A percentile compares a stretch with the other conserved stretches of the same genome.
phyloP scores from a whole-genome alignment of 2,888 invertebrate genomes.

The Polydrusus pterygomalis region DNA sequence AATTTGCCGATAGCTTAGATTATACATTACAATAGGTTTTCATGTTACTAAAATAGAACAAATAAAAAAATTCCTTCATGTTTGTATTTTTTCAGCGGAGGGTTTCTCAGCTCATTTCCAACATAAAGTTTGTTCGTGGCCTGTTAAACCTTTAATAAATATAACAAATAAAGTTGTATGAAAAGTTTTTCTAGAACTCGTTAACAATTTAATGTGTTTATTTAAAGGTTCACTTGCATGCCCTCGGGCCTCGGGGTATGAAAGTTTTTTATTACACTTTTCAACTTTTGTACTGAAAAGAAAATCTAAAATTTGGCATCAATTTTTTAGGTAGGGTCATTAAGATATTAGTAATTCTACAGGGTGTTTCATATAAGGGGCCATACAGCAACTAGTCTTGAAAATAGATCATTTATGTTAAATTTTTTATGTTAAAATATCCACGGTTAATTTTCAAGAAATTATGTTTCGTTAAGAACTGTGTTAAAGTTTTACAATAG shows the following conservation, averaged over 20 bases:
- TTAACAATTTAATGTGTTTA: conserved; percentile 1
- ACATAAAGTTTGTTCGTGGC: not conserved
- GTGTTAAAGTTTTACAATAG: no score
- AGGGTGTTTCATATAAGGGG: no score
- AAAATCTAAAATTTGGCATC: not conserved
- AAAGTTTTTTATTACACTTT: not conserved
- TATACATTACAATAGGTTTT: no score
- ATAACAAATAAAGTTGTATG: not conserved
- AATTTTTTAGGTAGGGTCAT: no score
- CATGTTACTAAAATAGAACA: no score
- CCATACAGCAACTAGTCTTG: no score
- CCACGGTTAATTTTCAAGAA: no score
- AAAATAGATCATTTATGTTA: no score
- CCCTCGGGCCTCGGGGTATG: not conserved
- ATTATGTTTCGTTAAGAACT: no score
- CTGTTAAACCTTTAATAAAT: not conserved
- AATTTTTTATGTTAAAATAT: no score
- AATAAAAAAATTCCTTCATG: no score
- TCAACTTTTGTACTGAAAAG: not conserved
- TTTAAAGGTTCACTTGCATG: not conserved
- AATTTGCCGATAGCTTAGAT: no score
- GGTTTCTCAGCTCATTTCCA: not conserved
- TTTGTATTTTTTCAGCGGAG: not conserved
- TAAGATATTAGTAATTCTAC: not conserved
- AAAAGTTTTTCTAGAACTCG: conserved; percentile 1